A percentile compares a stretch with the other conserved stretches of the same genome.
Evolutionary conservation across 2,113 vertebrate species (phyloP).

Genomic region (Bagarius yarrelli): DNA sequence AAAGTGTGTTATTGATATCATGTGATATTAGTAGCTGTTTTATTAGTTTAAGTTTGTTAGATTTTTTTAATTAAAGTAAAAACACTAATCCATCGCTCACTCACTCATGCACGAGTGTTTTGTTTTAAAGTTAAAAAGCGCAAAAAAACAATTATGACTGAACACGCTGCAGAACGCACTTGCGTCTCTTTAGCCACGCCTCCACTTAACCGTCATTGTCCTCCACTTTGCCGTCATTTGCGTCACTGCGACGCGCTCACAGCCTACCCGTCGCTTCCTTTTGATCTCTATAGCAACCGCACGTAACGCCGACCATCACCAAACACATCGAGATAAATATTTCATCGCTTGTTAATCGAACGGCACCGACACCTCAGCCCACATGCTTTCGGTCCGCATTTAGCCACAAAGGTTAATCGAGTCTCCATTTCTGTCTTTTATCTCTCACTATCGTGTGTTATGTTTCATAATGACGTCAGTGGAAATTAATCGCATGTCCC

Average conservation of each 20-base stretch:
- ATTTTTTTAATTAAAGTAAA: neutral
- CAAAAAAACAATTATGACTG: neutral
- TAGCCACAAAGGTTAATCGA: neutral
- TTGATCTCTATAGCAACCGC: slow-evolving; percentile 60
- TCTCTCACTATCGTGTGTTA: neutral
- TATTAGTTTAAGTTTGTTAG: too few relatives aligned
- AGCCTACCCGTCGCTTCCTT: neutral
- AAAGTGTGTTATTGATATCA: too few relatives aligned
- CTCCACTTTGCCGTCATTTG: neutral
- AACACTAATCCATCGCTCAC: neutral
- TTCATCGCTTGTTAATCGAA: slow-evolving; percentile 2
- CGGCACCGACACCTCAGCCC: neutral
- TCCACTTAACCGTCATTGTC: neutral
- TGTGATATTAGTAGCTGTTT: too few relatives aligned
- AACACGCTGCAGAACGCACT: neutral
- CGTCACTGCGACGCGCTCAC: slow-evolving; percentile 52
- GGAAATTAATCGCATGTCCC: neutral
- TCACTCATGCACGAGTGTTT: too few relatives aligned
- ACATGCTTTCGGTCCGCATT: neutral
- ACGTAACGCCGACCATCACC: neutral
- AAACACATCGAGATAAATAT: slow-evolving; percentile 19
- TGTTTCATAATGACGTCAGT: neutral
- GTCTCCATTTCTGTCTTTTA: neutral
- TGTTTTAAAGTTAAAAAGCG: neutral
- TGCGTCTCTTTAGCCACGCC: slow-evolving; percentile 9